Evolutionary conservation across 1,140 invertebrate species (phyloP).

Genomic region (Tigriopus japonicus): DNA sequence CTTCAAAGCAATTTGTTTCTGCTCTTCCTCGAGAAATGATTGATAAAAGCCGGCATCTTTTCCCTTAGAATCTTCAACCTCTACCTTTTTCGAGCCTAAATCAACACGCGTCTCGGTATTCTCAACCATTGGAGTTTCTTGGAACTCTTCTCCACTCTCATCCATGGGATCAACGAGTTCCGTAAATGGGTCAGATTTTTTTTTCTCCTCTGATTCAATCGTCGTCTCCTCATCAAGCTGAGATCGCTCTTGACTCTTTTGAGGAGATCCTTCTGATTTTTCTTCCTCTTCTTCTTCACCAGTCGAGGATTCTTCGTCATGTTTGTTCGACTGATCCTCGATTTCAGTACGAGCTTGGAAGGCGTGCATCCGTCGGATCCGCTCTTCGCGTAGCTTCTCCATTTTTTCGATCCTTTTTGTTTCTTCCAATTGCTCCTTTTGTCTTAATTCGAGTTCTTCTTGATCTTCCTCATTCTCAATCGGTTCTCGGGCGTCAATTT

Average conservation of each 20-base stretch:
- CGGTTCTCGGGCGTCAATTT: too few species aligned
- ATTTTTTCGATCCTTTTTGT: conserved; percentile 3
- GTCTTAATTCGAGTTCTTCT: not conserved
- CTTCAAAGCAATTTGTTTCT: not conserved
- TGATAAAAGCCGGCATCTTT: not conserved
- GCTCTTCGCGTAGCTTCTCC: conserved; percentile 1
- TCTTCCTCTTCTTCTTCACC: conserved; percentile 14
- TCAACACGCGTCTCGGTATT: too few species aligned
- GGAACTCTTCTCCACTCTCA: too few species aligned
- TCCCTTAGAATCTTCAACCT: too few species aligned
- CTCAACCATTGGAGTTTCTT: too few species aligned
- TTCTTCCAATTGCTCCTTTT: conserved; percentile 14
- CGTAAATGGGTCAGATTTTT: conserved; percentile 1
- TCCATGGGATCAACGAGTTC: too few species aligned
- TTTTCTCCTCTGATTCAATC: not conserved
- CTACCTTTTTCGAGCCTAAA: too few species aligned
- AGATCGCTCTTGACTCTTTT: conserved; percentile 13
- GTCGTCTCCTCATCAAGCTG: not conserved
- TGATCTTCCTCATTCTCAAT: too few species aligned
- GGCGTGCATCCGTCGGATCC: conserved; percentile 13
- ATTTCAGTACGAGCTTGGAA: conserved; percentile 12
- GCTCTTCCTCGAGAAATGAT: conserved; percentile 7
- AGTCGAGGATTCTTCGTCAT: conserved; percentile 14
- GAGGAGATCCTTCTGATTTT: conserved; percentile 1
- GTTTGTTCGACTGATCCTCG: conserved; percentile 10